Evolutionary conservation across 1,140 invertebrate species (phyloP).

Genomic region (Eurosta solidaginis): DNA sequence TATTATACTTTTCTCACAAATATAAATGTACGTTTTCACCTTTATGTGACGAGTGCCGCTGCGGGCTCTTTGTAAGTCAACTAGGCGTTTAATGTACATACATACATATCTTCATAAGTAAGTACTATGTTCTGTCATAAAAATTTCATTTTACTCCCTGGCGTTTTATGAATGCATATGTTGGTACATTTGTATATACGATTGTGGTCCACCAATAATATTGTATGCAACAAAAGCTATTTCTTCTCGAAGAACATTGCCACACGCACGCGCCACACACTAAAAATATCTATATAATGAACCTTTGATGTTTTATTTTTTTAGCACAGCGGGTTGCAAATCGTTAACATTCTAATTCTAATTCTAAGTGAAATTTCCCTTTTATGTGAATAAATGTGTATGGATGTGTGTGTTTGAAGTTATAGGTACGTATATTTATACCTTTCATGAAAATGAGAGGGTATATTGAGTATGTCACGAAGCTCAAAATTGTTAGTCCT

Average conservation of each 20-base stretch:
- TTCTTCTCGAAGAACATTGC: neutral
- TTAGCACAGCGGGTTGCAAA: neutral
- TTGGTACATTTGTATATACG: neutral
- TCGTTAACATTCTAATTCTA: neutral
- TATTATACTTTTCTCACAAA: neutral
- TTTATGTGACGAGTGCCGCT: neutral
- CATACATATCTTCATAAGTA: too few species aligned
- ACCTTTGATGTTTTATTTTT: neutral
- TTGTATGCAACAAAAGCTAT: neutral
- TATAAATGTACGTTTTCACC: neutral
- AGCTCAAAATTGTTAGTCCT: too few species aligned
- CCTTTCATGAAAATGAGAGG: too few species aligned
- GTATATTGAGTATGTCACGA: too few species aligned
- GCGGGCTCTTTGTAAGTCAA: neutral
- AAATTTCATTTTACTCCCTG: neutral
- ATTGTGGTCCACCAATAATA: neutral
- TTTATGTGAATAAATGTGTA: too few species aligned
- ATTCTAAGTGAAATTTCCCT: neutral
- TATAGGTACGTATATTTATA: too few species aligned
- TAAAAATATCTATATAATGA: too few species aligned
- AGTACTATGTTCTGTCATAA: too few species aligned
- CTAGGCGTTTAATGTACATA: neutral
- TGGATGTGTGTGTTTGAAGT: too few species aligned
- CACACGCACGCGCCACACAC: neutral
- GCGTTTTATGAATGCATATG: conserved; percentile 3